phyloP scores from a whole-genome alignment of 1,140 invertebrate species.

The Cyclargus thomasi region DNA sequence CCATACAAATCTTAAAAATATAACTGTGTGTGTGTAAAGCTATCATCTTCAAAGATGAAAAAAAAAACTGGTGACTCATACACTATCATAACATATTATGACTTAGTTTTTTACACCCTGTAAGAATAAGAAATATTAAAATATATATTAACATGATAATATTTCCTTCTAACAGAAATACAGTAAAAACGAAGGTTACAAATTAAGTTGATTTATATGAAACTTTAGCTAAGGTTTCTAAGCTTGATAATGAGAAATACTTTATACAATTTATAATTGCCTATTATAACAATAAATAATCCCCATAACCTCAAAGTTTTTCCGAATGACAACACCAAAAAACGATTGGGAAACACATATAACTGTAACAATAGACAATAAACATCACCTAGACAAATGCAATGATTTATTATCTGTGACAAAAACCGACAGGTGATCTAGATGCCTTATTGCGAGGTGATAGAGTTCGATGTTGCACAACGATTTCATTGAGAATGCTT shows the following conservation, averaged over 20 bases:
- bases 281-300: conserved; percentile 15
- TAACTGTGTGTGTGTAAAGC: too few species aligned
- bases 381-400: conserved; percentile 53
- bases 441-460: conserved; percentile 20
- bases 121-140: too few species aligned
- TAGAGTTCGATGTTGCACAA: conserved; percentile 15
- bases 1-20: too few species aligned
- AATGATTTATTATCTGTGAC: conserved; percentile 47
- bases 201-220: not conserved
- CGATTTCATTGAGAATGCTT: not conserved
- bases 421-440: conserved; percentile 32
- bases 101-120: too few species aligned
- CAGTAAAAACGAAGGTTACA: too few species aligned
- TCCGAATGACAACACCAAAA: conserved; percentile 16
- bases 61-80: too few species aligned
- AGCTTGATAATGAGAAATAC: not conserved
- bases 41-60: too few species aligned
- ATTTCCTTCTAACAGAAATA: conserved; percentile 9
- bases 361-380: conserved; percentile 49
- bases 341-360: conserved; percentile 14
- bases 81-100: too few species aligned
- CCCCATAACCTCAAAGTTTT: conserved; percentile 10
- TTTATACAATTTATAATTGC: not conserved
- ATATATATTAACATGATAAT: too few species aligned
- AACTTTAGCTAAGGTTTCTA: conserved; percentile 8